Percentiles rank a stretch among this genome's conserved stretches.
Evolutionary conservation across 30 jellyfish, hydroid and myxozoan genomes (phyloP).

Genomic region (Aurelia aurita complex sp. Pacific): DNA sequence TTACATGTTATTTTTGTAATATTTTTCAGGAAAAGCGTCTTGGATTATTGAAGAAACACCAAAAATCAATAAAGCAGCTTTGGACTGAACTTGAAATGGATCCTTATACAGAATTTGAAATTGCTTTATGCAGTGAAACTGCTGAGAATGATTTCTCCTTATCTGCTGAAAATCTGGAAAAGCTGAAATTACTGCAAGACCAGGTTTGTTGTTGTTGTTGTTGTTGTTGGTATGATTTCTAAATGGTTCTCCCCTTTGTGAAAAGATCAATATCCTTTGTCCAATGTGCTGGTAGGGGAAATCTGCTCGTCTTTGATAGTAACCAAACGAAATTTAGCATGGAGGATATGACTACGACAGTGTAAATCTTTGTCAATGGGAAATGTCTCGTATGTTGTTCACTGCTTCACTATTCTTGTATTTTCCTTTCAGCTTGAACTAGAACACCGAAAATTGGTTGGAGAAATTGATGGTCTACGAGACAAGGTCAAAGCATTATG

Average conservation of each 20-base stretch:
- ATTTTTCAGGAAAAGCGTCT: conserved; percentile 68
- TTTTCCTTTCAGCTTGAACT: conserved; percentile 70
- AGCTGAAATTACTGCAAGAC: conserved; percentile 59
- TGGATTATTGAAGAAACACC: conserved; percentile 84
- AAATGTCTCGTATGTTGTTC: not conserved
- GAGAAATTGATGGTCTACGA: conserved; percentile 80
- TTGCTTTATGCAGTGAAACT: conserved; percentile 46
- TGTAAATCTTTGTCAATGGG: too few species aligned
- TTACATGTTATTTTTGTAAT: too few species aligned
- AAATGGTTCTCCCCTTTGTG: not conserved
- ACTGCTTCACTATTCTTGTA: not conserved
- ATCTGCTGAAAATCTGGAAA: conserved; percentile 73
- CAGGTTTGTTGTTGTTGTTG: conserved; percentile 50
- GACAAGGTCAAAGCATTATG: conserved; percentile 79
- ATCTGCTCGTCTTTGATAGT: not conserved
- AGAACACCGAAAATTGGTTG: conserved; percentile 71
- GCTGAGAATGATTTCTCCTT: conserved; percentile 80
- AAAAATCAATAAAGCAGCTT: conserved; percentile 70
- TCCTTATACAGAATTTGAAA: conserved; percentile 83
- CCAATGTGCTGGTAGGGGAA: not conserved
- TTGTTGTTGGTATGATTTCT: not conserved
- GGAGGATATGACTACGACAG: not conserved
- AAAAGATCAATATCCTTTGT: too few species aligned
- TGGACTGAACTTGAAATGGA: conserved; percentile 94
- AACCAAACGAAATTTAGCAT: too few species aligned